Evolutionary conservation across 2,797 vertebrate genomes (phyloP), one percentile per base, ranked within the genome.

Genomic region (Gobionotothen gibberifrons): DNA sequence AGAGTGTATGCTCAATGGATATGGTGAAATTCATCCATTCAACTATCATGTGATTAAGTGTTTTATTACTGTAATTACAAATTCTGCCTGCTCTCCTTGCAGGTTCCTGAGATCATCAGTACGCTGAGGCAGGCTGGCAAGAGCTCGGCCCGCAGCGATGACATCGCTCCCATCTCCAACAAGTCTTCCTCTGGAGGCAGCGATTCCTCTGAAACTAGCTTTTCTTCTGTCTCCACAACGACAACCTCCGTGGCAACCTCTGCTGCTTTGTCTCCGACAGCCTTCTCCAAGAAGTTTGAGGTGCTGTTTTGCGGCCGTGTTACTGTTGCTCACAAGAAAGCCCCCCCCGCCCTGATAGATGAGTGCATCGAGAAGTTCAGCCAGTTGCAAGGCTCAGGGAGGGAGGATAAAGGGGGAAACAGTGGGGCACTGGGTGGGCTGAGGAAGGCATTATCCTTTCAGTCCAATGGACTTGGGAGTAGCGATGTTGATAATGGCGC

Each of bases 61-160:
- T 47, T 26, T 44, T n/a, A 36, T 17, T 32, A 3, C 15, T 46
- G 16, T 62, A 29, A 47, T 71, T 65, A 19, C n/a, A 59, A 8
- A 1, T 36, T 60, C 26, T 69, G 44, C 15, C 39, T 21, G 3
- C 13, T 62, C 2, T 77, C 32, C 56, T 62, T 82, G 19, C 85
- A 99, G 98, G 98, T 99, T 89, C 98, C 97, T 80, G 97, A 99
- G 92, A 98, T 99, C 93, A 99, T 99, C 92, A 96, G 95, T 90
- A 96, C 96, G 60, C 94, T 99, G 85, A 94, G 98, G 70, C 97
- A 98, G 90, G 98, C 96, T 1, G 96, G 98, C 68, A 99, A 98
- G 93, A 96, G 95, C 47, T 94, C 94, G 0, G 96, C 96, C 32
- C 96, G 97, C 42, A 96, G 94, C 70, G 95, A 97, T 90, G 97